Evolutionary conservation across 2,797 vertebrate species (phyloP).

Genomic region (Danio aesculapii): DNA sequence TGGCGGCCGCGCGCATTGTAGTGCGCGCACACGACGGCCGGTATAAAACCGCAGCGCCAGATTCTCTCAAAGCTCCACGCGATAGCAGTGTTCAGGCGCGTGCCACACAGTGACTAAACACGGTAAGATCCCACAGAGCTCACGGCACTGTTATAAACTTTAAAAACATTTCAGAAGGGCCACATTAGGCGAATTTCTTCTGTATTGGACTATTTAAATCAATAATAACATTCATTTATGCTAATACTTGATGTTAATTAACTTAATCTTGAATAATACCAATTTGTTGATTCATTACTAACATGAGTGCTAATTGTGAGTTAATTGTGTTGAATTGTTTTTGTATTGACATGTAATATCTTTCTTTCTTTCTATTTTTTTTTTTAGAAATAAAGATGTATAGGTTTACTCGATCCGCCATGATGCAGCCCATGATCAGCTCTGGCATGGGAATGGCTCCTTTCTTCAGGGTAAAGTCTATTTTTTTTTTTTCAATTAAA

Average conservation of each 20-base stretch:
- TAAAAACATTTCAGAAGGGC: slow-evolving; percentile 14
- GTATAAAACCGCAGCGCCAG: slow-evolving; percentile 86
- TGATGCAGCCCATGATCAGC: slow-evolving; percentile 81
- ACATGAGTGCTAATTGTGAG: background rate
- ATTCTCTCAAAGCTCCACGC: slow-evolving; percentile 78
- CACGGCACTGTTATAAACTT: slow-evolving; percentile 17
- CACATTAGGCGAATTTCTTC: background rate
- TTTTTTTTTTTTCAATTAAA: too few relatives aligned
- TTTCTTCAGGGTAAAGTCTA: slow-evolving; percentile 82
- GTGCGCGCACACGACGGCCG: slow-evolving; percentile 55
- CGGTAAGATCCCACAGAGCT: slow-evolving; percentile 73
- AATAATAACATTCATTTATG: too few relatives aligned
- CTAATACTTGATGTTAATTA: too few relatives aligned
- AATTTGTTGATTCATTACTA: background rate
- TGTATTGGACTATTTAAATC: background rate
- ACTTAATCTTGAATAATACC: too few relatives aligned
- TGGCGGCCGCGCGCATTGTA: slow-evolving; percentile 45
- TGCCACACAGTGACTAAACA: slow-evolving; percentile 70
- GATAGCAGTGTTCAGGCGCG: slow-evolving; percentile 74
- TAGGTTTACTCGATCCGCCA: slow-evolving; percentile 78
- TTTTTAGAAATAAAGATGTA: slow-evolving; percentile 79
- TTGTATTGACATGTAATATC: too few relatives aligned
- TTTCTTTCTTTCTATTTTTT: background rate
- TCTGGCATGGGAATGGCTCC: slow-evolving; percentile 84
- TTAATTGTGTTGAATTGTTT: too few relatives aligned